Base-by-base conservation (phyloP, 2,888 invertebrate genomes). In the Bembecia ichneumoniformis region DNA sequence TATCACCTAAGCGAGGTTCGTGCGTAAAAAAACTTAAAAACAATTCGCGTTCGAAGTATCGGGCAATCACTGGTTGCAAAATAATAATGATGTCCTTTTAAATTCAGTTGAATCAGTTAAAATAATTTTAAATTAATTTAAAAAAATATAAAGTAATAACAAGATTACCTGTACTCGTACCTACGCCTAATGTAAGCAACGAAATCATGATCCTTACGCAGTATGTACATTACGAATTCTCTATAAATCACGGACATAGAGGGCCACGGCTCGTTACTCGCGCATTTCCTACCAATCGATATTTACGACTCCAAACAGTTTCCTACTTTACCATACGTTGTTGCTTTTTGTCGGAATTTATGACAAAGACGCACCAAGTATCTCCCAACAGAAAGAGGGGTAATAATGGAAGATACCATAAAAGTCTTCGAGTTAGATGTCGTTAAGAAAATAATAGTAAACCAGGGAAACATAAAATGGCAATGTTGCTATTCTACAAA, bases 211-310 rank as follows among this genome's bases (percentile, higher is more conserved):
- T 28, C 7, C 7, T 28, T 28, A 28, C 28, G 28, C n/a, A n/a
- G n/a, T n/a, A 9, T 7, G 28, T 40, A 40, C 40, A 40, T 40
- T 40, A 40, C 4, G 14, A 13, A 13, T 40, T 40, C 40, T n/a
- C 1, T 7, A 48, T 48, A 43, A 48, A 48, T 48, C 48, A 48
- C 34, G 28, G 20, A 15, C 36, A 47, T 28, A 28, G 28, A 9
- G 28, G 5, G 40, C 15, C 17, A 17, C 40, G 48, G 40, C 48
- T 48, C 48, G 48, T 48, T 48, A 48, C 40, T 43, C 43, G 16
- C 43, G 40, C 48, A 20, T 40, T 43, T 48, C 48, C 28, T 48
- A 15, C 15, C 48, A 48, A 48, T 48, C 48, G 43, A 48, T 48
- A 48, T 48, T 48, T 48, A 48, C 43, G 48, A 40, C 40, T 40